Base-by-base conservation (phyloP, 2,797 vertebrate species). In the Trachurus trachurus region DNA sequence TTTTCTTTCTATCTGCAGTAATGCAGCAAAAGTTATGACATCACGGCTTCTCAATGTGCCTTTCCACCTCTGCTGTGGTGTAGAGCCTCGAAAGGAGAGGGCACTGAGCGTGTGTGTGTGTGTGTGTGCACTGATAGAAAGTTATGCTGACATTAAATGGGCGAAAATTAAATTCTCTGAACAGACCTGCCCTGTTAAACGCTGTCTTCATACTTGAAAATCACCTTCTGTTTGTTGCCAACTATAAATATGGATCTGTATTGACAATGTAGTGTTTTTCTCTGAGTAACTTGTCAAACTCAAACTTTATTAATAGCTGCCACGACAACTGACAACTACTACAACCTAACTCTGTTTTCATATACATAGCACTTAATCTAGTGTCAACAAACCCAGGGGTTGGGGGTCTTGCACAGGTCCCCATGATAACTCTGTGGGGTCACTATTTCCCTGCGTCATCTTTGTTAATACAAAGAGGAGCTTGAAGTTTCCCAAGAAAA, bases 21-120 rank as follows among this genome's bases (percentile, higher is more conserved):
- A 91, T 93, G 92, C 94, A 93, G 87, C 89, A 93, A 89, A 90
- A 62, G 50, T 44, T 44, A 82, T 95, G 90, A 95, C 92, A 83
- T 96, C 93, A 94, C 81, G 79, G 80, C 72, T 57, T 88, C 72
- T 89, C 84, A 81, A 87, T 89, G 93, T 87, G 75, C 84, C 71
- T 71, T 81, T 89, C 73, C 69, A 53, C 54, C 56, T 86, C 69
- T 72, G 76, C 79, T 78, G 83, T 78, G 50, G 62, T 78, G 69
- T 71, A 50, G 62, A 42, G 58, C 65, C 63, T 80, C 39, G 66
- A 11, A 59, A 76, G 64, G 68, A 71, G 54, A 72, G 59, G 62
- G 31, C 6, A 34, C 1, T 62, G 58, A 53, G 47, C 64, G 50
- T 71, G 68, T 40, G 45, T 50, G n/a, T 69, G 50, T 71, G 68